Base-by-base conservation (phyloP, 2,888 invertebrate genomes). In the Dendrolimus houi region DNA sequence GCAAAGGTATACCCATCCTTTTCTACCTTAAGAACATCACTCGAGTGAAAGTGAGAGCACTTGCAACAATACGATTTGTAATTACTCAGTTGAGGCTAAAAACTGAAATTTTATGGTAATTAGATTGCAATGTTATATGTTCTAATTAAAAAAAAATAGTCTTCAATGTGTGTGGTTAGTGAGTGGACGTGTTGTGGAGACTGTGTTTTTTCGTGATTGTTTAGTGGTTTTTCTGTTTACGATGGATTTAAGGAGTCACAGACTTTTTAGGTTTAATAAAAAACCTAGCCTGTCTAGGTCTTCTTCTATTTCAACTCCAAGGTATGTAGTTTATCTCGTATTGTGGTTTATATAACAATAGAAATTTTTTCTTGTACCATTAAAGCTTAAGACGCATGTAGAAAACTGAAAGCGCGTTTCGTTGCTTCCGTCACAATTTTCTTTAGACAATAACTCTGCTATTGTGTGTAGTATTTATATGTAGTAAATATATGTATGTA, bases 101-200 rank as follows among this genome's bases (percentile, higher is more conserved):
- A 87, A 85, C 87, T 87, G 88, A 88, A 88, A 86, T 87, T 82
- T 84, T 87, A 89, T 89, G 87, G 74, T 85, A 89, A 89, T 89
- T 76, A 82, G 70, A 79, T 83, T 83, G 86, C 87, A 83, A 83
- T 81, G 76, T 64, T 65, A 66, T 74, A 65, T 79, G 81, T 81
- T 83, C 79, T 86, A 86, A 87, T 87, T 89, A 81, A 71, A 75
- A 88, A 81, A 71, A 75, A 71, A 71, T 86, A 88, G 86, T 88
- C 74, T 72, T 72, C 71, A 71, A 78, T 81, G 81, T 73, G 68
- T 72, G 76, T 75, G 68, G 72, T 68, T 67, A 68, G 81, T 75
- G 85, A 76, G 82, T 86, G 87, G 89, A 83, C 74, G 88, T 86
- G 85, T 70, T 66, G 66, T 65, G 65, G 56, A 60, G 66, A 71